These are phyloP conservation scores for Noctua janthina DNA, from an alignment of 2,888 invertebrate genomes.

Conservation along the genomic window DNA sequence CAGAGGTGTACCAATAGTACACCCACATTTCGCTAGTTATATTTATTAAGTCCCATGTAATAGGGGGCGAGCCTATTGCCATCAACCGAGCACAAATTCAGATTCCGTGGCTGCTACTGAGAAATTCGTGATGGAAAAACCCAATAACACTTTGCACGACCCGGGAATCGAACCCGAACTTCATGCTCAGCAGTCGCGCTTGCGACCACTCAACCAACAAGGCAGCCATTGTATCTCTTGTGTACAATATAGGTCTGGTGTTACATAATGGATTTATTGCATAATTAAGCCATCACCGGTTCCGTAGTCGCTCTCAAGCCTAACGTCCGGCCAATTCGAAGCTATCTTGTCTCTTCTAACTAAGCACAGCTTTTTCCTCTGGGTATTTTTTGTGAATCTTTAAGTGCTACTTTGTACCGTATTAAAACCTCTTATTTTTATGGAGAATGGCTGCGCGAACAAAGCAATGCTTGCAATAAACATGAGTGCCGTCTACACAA, in stretches of 20 bases:
- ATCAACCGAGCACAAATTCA: not conserved
- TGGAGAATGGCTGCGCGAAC: slow-evolving; percentile 46
- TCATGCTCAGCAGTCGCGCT: not conserved
- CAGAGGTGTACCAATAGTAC: not conserved
- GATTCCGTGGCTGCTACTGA: not conserved
- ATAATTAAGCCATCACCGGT: slow-evolving; percentile 17
- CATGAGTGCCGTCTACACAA: slow-evolving; percentile 55
- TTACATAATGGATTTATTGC: slow-evolving; percentile 30
- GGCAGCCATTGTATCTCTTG: slow-evolving; percentile 2
- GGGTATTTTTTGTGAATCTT: slow-evolving; percentile 54
- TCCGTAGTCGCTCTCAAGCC: slow-evolving; percentile 7
- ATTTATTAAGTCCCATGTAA: not conserved
- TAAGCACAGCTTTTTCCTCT: slow-evolving; percentile 33
- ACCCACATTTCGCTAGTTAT: not conserved
- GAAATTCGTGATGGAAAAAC: not conserved
- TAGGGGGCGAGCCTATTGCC: not conserved
- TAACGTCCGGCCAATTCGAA: slow-evolving; percentile 13
- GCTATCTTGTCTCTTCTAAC: slow-evolving; percentile 32
- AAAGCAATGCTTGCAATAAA: slow-evolving; percentile 61
- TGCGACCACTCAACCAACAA: not conserved
- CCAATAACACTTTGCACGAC: not conserved
- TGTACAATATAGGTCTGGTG: slow-evolving; percentile 8
- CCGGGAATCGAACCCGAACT: not conserved
- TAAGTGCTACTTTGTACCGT: slow-evolving; percentile 44
- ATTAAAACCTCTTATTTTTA: slow-evolving; percentile 59